Evolutionary conservation across 1,140 invertebrate genomes (phyloP), one percentile per base, ranked within the genome.

Genomic region (Pygmarrhopalites habei): DNA sequence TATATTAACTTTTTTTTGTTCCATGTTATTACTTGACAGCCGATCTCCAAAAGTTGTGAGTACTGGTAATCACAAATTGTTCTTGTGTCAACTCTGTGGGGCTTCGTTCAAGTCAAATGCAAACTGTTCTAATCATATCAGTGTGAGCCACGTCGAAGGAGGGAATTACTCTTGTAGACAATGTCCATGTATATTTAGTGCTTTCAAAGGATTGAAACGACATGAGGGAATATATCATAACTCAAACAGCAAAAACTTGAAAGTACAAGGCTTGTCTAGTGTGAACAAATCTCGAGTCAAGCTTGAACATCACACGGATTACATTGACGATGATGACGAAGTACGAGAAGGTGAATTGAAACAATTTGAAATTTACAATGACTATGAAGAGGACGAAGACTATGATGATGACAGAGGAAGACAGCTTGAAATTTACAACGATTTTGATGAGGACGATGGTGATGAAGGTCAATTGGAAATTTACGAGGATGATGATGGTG

Each of bases 221-320:
- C 51, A 55, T 28, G 29, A 29, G 51, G 23, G 26, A 10, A 55
- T 55, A 10, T 55, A 29, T 26, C 51, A 55, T 55, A 15, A 21
- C 17, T 21, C 23, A 32, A 55, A 55, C 15, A 28, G 26, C 14
- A 15, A n/a, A n/a, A n/a, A n/a, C n/a, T n/a, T n/a, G n/a, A 12
- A 41, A 41, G 10, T 41, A 12, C 39, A 12, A 41, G n/a, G 39
- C 39, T 12, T 41, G 10, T n/a, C n/a, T n/a, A n/a, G n/a, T n/a
- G n/a, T n/a, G 29, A 21, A 26, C 51, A 7, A 49, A 49, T 12
- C 7, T 12, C 7, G 12, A 49, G 46, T 49, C 23, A 21, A 49
- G 7, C 7, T 15, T 21, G 7, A 12, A 41, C 12, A 41, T 41
- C 39, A 12, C 14, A 49, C 10, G 7, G 46, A 49, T 15, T 15